These are phyloP conservation scores for Anableps anableps DNA, from an alignment of 2,797 vertebrate genomes.

Conservation along the genomic window DNA sequence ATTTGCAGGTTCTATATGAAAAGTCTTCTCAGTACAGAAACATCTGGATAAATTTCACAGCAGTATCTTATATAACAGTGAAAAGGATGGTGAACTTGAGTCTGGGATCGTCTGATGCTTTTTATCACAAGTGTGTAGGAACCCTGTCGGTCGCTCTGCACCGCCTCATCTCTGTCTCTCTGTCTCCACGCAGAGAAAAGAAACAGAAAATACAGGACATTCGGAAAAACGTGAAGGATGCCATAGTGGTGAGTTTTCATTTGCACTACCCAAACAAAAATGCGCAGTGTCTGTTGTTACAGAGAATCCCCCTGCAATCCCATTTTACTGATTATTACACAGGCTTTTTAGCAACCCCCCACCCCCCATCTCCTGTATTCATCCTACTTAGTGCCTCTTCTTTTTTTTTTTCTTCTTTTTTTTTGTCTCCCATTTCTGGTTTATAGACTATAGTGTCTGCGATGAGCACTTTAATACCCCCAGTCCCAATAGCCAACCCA, in stretches of 20 bases:
- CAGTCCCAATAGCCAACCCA: constrained; percentile 94
- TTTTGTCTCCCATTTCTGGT: constrained; percentile 58
- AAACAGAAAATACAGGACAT: constrained; percentile 99
- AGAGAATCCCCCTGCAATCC: constrained; percentile 55
- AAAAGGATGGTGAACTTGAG: neutral
- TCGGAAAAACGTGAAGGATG: constrained; percentile 99
- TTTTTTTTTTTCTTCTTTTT: constrained; percentile 35
- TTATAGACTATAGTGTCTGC: constrained; percentile 97
- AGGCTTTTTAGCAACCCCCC: constrained; percentile 53
- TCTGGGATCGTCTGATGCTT: neutral
- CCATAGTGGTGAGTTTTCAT: constrained; percentile 94
- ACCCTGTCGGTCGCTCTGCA: neutral
- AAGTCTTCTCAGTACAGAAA: neutral
- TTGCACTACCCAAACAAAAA: constrained; percentile 20
- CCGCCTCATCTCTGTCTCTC: constrained; percentile 46
- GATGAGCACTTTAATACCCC: constrained; percentile 99
- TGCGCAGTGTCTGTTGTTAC: constrained; percentile 29
- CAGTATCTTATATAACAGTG: neutral
- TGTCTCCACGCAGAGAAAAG: constrained; percentile 91
- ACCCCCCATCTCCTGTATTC: constrained; percentile 42
- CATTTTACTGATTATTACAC: constrained; percentile 77
- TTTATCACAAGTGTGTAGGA: neutral
- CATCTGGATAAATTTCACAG: neutral
- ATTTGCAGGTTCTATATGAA: too few species aligned
- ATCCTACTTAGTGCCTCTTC: constrained; percentile 63